Percentiles rank a stretch among this genome's conserved stretches.
Conservation (phyloP, 1,140 invertebrate species). For the Drosophila ohnishii region DNA sequence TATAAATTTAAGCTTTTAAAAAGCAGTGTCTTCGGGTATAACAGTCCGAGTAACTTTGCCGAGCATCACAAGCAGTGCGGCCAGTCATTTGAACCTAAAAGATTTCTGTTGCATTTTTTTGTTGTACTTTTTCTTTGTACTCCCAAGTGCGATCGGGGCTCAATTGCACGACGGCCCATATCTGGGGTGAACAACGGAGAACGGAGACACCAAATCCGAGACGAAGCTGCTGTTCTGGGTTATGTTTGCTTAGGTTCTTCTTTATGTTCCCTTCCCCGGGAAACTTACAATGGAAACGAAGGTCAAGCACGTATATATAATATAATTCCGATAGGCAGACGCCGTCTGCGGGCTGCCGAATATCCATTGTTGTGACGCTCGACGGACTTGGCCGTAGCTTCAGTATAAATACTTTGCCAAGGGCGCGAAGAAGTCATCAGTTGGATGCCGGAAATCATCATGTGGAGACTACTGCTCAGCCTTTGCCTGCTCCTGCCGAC, state of each 20-base stretch:
- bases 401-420: constrained; percentile 34
- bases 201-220: constrained; percentile 21
- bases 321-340: constrained; percentile 26
- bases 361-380: constrained; percentile 8
- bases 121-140: constrained; percentile 7
- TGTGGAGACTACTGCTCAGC: constrained; percentile 17
- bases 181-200: constrained; percentile 14
- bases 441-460: constrained; percentile 15
- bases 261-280: constrained; percentile 8
- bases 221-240: constrained; percentile 6
- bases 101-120: constrained; percentile 1
- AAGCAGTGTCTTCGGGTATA: not conserved
- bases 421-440: constrained; percentile 33
- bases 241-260: constrained; percentile 6
- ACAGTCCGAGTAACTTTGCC: not conserved
- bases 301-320: constrained; percentile 18
- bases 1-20: not conserved
- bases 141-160: not conserved
- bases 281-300: constrained; percentile 18
- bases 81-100: not conserved
- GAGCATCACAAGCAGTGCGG: constrained; percentile 4
- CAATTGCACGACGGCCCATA: constrained; percentile 11
- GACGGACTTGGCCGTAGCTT: constrained; percentile 8
- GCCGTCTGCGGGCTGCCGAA: constrained; percentile 12
- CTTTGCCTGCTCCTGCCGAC: constrained; percentile 12